Conservation (phyloP, 1,140 invertebrate species). For the Lepidurus arcticus region DNA sequence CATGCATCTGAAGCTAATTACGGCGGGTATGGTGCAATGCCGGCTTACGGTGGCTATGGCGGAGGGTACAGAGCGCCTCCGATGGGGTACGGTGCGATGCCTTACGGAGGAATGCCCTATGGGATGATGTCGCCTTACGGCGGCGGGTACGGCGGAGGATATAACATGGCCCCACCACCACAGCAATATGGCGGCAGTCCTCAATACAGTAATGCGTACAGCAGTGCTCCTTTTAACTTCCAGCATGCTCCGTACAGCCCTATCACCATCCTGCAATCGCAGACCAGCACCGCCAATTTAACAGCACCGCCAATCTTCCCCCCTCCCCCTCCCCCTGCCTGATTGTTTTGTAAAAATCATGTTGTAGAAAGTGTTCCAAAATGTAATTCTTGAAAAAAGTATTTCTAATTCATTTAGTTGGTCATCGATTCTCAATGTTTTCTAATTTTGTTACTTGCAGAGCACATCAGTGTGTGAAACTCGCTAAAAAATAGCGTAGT, state of each 20-base stretch:
- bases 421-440: no score
- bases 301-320: neutral
- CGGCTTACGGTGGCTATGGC: neutral
- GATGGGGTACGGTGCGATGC: neutral
- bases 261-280: neutral
- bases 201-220: neutral
- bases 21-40: neutral
- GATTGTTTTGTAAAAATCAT: no score
- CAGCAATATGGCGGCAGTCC: neutral
- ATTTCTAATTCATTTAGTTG: no score
- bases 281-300: constrained; percentile 6
- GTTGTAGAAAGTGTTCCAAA: no score
- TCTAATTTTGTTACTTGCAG: no score
- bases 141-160: no score
- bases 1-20: neutral
- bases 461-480: no score
- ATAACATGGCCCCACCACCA: neutral
- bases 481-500: no score
- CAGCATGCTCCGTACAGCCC: neutral
- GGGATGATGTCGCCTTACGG: neutral
- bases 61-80: neutral
- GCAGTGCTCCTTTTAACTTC: neutral
- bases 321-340: no score
- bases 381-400: no score
- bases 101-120: constrained; percentile 5